Evolutionary conservation across 1,140 invertebrate species (phyloP), one percentile per base, ranked within the genome.

Genomic region (Leptinotarsa lineolata): DNA sequence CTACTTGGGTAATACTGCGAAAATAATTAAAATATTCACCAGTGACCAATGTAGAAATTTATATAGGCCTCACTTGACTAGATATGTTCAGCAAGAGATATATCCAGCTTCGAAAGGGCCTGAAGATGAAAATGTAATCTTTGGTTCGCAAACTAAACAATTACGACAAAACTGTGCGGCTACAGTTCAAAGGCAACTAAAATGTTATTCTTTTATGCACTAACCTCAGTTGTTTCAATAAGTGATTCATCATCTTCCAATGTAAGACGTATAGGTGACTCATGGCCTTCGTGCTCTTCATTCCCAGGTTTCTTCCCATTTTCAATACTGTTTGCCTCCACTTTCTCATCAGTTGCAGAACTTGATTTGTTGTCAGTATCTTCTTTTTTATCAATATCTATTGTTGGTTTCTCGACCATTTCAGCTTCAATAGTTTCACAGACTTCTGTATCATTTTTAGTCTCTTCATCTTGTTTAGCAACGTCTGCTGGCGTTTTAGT

Each of bases 171-270:
- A 39, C 30, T 39, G 30, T 30, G 30, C 30, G 8, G 30, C n/a
- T n/a, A n/a, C n/a, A n/a, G n/a, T n/a, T n/a, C n/a, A n/a, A n/a
- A n/a, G n/a, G n/a, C 2, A 39, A 39, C 30, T 39, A 2, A 39
- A 39, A 39, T 39, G 8, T 39, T 39, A 39, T 39, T 39, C 8
- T 39, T 8, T 39, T 39, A 39, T 39, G 8, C 8, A 39, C 30
- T 39, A 39, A 79, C 75, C 68, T 82, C 83, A 54, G 15, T 54
- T 30, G 86, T 82, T 61, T 83, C 82, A 76, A 83, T 83, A 44
- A 84, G 82, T 74, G 82, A 81, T 60, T 85, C 83, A 58, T 84
- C 83, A 75, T 85, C 82, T 72, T 84, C 81, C 58, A 78, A 74
- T 59, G 76, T 83, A 70, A 81, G 76, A 60, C 75, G 74, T 68